Evolutionary conservation across 2,113 vertebrate genomes (phyloP).

Genomic region (human (Homo sapiens)): DNA sequence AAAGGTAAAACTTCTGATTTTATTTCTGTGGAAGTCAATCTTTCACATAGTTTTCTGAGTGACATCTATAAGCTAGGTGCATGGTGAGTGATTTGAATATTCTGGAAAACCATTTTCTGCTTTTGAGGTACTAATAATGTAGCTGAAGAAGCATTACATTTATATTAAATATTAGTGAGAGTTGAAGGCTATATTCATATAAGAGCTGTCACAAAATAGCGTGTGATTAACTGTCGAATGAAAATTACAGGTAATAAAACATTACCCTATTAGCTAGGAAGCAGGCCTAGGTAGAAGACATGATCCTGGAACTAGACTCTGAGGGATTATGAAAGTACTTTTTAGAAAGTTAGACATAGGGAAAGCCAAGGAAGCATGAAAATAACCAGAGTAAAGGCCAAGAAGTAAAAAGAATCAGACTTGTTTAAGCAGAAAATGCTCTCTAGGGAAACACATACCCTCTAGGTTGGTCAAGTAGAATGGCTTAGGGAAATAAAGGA

Average conservation of each 20-base stretch:
- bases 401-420: background rate
- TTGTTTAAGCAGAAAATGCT: background rate
- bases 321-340: background rate
- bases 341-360: background rate
- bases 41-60: background rate
- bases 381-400: background rate
- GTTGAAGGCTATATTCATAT: background rate
- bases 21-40: background rate
- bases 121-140: conserved; percentile 39
- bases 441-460: background rate
- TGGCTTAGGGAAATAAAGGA: background rate
- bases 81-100: background rate
- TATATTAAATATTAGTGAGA: conserved; percentile 20
- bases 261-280: background rate
- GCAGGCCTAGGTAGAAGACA: background rate
- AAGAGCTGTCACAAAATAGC: background rate
- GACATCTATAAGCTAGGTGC: background rate
- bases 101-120: conserved; percentile 1
- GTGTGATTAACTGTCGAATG: conserved; percentile 13
- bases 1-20: background rate
- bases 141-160: background rate
- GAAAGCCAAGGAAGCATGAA: background rate
- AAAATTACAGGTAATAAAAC: background rate
- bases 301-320: background rate
- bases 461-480: background rate